Base-by-base conservation (phyloP, 2,797 vertebrate genomes). In the Adrianichthys oophorus region DNA sequence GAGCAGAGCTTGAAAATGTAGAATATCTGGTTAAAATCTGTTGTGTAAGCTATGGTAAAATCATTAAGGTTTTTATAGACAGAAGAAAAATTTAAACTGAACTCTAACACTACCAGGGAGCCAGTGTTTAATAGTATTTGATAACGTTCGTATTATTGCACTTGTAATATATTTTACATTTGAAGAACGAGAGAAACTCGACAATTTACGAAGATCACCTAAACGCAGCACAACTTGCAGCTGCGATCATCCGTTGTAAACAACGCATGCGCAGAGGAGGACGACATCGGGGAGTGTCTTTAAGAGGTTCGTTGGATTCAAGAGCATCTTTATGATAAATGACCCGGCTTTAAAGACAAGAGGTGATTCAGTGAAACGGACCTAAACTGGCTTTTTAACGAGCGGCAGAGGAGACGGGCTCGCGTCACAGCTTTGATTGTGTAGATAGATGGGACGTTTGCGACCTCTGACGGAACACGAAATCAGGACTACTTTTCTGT, bases 271-370 rank as follows among this genome's bases (percentile, higher is more conserved):
- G 88, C 86, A 80, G 49, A 19, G 23, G 10, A 4, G 10, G 21
- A 6, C 40, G 21, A 6, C 40, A 7, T 76, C 78, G 86, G 89
- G 92, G 92, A 88, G 91, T 91, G 92, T 90, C 90, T 80, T 37
- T 10, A 84, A 76, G 84, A 66, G 50, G 73, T 52, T 73, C 26
- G 46, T 52, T 76, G 64, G 83, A 66, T 74, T 60, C 66, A 67
- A 49, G 70, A 85, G 83, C 75, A 72, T 87, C 74, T 66, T 59
- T 48, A 62, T 56, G 87, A 79, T 87, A 78, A 87, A 90, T 84
- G 82, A 76, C 68, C 62, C 70, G 63, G 68, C 48, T 18, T 63
- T 50, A 21, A 29, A 16, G 21, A 47, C 41, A 23, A 64, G 63
- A 59, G 41, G 70, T 46, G 21, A 44, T 70, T 41, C 29, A 24